phyloP scores from a whole-genome alignment of 2,888 invertebrate species.

The Barypeithes pellucidus region DNA sequence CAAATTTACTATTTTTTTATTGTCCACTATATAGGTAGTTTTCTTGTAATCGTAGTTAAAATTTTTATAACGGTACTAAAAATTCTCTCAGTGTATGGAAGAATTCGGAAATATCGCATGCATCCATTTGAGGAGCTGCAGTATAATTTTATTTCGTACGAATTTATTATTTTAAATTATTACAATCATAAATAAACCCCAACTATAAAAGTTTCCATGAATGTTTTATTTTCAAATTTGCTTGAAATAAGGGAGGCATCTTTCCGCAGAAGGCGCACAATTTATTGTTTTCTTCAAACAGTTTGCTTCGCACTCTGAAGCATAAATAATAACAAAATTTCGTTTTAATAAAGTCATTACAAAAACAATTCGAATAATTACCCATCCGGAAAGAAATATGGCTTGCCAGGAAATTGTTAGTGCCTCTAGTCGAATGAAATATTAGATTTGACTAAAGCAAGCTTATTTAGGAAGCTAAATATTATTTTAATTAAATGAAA shows the following conservation, averaged over 20 bases:
- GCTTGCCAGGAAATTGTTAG: background rate
- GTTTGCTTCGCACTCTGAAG: constrained; percentile 6
- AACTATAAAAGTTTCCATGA: constrained; percentile 1
- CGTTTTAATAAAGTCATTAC: constrained; percentile 35
- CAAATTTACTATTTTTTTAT: too few relatives aligned
- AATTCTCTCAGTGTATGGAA: too few relatives aligned
- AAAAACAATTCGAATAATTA: constrained; percentile 33
- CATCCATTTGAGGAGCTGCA: too few relatives aligned
- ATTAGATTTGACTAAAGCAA: constrained; percentile 1
- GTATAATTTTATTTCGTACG: too few relatives aligned
- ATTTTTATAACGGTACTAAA: too few relatives aligned
- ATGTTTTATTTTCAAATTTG: constrained; percentile 9
- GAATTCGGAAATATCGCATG: too few relatives aligned
- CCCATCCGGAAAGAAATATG: constrained; percentile 22
- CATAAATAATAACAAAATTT: constrained; percentile 38
- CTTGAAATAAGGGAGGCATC: constrained; percentile 1
- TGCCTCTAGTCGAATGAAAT: constrained; percentile 11
- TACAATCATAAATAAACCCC: background rate
- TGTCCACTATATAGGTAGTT: too few relatives aligned
- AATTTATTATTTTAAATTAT: background rate
- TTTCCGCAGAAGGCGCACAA: constrained; percentile 16
- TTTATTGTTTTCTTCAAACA: constrained; percentile 21
- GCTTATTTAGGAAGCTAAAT: background rate
- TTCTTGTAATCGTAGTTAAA: too few relatives aligned
- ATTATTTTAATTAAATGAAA: constrained; percentile 2